These are phyloP conservation scores for Tetrax tetrax DNA, from an alignment of 2,113 vertebrate species.

Conservation along the genomic window DNA sequence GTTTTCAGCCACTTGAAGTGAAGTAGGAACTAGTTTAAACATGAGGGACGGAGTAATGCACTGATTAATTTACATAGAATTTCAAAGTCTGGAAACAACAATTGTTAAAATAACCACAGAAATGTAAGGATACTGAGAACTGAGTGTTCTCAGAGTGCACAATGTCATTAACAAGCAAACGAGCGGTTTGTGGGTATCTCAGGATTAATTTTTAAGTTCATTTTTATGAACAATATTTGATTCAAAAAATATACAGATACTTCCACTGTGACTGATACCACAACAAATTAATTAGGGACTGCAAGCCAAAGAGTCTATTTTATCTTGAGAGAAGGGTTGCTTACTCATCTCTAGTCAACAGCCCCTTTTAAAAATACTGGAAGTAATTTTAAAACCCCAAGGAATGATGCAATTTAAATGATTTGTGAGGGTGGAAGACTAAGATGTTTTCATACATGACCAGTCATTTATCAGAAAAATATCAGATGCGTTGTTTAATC, in stretches of 20 bases:
- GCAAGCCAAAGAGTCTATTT: background rate
- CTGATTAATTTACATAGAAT: background rate
- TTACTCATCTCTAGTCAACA: constrained; percentile 7
- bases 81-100: background rate
- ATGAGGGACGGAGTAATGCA: background rate
- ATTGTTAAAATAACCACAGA: background rate
- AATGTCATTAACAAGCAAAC: background rate
- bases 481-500: background rate
- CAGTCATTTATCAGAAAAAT: constrained; percentile 20
- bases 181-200: background rate
- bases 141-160: background rate
- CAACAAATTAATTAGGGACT: background rate
- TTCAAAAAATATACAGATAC: background rate
- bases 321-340: background rate
- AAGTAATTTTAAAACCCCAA: constrained; percentile 11
- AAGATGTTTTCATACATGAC: background rate
- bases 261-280: background rate
- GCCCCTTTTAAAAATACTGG: background rate
- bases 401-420: background rate
- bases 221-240: background rate
- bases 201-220: background rate
- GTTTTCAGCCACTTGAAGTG: background rate
- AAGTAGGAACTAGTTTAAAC: background rate
- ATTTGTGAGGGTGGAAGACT: background rate
- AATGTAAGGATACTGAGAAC: background rate